A percentile compares a stretch with the other conserved stretches of the same genome.
These are phyloP conservation scores for Diarsia rubi DNA, from an alignment of 2,888 invertebrate species.

Conservation along the genomic window DNA sequence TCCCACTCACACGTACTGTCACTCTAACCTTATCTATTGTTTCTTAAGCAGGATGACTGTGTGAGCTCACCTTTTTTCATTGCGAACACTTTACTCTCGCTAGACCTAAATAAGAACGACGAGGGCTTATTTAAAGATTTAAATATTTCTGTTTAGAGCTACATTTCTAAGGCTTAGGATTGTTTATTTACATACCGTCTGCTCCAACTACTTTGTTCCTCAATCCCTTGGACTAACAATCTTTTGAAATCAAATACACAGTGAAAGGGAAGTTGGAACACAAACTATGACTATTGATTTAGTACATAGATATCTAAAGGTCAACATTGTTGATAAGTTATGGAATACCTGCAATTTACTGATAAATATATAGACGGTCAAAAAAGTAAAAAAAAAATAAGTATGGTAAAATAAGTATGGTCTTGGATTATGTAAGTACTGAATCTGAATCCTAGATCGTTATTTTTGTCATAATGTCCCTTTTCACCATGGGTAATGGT, in stretches of 20 bases:
- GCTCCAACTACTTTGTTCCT: background rate
- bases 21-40: background rate
- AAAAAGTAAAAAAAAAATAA: too few relatives aligned
- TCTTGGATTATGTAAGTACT: background rate
- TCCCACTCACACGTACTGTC: background rate
- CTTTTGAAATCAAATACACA: background rate
- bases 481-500: background rate
- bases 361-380: background rate
- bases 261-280: background rate
- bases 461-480: background rate
- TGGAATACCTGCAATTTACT: background rate
- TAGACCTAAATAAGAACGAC: background rate
- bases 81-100: background rate
- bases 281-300: background rate
- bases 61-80: background rate
- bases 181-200: conserved; percentile 18
- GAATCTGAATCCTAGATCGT: background rate
- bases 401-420: too few relatives aligned
- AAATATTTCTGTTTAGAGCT: background rate
- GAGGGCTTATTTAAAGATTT: background rate
- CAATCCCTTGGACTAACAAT: background rate
- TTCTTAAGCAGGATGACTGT: background rate
- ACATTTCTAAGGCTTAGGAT: background rate
- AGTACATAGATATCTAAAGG: background rate
- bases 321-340: background rate